Conservation (phyloP, 2,797 vertebrate species). For the Pipistrellus pygmaeus region DNA sequence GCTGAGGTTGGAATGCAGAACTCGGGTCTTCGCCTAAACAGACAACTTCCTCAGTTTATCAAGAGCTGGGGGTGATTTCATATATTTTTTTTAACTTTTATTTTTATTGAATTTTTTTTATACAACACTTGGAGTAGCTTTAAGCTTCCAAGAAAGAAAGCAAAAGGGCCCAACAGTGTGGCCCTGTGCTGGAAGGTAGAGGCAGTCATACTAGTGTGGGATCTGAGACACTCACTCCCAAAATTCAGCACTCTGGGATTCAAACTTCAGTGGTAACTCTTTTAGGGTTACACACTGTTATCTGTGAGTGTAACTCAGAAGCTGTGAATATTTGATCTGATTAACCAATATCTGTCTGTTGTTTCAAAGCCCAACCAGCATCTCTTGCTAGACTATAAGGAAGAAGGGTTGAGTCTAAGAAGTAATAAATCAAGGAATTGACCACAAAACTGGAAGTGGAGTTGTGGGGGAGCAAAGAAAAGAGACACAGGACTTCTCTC, state of each 20-base stretch:
- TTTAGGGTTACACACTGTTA: background rate
- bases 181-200: too few relatives aligned
- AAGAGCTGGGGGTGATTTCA: background rate
- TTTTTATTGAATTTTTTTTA: background rate
- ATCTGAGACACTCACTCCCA: rapidly evolving
- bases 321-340: background rate
- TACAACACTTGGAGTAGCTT: background rate
- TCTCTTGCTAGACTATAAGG: background rate
- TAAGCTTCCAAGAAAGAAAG: background rate
- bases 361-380: background rate
- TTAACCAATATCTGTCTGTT: background rate
- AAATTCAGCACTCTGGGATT: background rate
- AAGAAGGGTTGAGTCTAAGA: background rate
- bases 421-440: background rate
- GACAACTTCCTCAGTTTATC: background rate
- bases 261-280: background rate
- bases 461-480: background rate
- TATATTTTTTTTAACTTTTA: background rate
- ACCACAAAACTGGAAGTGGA: background rate
- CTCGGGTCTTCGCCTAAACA: background rate
- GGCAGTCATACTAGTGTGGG: rapidly evolving
- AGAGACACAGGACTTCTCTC: background rate
- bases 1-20: background rate
- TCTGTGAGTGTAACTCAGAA: background rate
- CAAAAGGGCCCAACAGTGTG: rapidly evolving